phyloP scores from a whole-genome alignment of 2,797 vertebrate species.

The Hoplostethus mediterraneus region DNA sequence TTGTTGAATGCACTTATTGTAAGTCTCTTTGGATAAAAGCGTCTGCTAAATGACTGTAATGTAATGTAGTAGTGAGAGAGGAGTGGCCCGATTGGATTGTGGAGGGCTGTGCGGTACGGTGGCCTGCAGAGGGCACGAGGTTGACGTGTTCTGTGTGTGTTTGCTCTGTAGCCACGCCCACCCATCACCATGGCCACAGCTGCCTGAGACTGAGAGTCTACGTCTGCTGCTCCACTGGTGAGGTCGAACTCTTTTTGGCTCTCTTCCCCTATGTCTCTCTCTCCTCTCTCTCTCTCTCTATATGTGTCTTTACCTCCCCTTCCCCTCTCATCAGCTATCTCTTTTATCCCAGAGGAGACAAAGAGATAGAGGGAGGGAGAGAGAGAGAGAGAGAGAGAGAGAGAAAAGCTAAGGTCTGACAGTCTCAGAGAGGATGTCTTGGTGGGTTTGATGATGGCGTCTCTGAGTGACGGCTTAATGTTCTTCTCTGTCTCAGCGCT shows the following conservation, averaged over 20 bases:
- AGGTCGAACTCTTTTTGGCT: conserved; percentile 64
- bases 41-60: too few species aligned
- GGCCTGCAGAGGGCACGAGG: conserved; percentile 74
- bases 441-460: conserved; percentile 58
- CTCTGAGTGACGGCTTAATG: conserved; percentile 61
- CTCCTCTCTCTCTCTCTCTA: background rate
- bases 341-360: conserved; percentile 23
- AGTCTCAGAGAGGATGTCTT: conserved; percentile 41
- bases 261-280: background rate
- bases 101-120: background rate
- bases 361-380: conserved; percentile 16
- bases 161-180: conserved; percentile 88
- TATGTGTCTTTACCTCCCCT: background rate
- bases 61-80: too few species aligned
- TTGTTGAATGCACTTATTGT: too few species aligned
- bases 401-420: conserved; percentile 56
- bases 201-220: conserved; percentile 97
- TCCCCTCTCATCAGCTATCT: background rate
- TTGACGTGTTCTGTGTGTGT: conserved; percentile 56
- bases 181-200: conserved; percentile 92
- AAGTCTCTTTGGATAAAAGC: too few species aligned
- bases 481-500: conserved; percentile 59
- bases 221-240: conserved; percentile 95
- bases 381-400: conserved; percentile 1
- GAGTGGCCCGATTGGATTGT: background rate